Conservation (phyloP, 2,797 vertebrate species). For the Myotis myotis region DNA sequence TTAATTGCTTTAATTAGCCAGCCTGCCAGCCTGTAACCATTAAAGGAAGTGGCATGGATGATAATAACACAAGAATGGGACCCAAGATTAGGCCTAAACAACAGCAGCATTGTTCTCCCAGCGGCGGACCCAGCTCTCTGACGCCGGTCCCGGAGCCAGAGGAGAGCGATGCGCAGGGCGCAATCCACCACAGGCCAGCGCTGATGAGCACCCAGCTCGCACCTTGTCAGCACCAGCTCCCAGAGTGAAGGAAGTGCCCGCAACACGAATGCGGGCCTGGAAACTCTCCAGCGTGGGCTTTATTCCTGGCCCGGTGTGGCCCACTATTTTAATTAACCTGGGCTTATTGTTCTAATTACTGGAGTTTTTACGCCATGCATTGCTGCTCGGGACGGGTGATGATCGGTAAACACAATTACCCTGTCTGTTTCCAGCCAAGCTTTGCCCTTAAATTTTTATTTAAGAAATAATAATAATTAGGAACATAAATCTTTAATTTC, state of each 20-base stretch:
- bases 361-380: slow-evolving; percentile 60
- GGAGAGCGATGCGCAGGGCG: not conserved
- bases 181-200: not conserved
- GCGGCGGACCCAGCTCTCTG: not conserved
- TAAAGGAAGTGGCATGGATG: slow-evolving; percentile 36
- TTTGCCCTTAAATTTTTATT: slow-evolving; percentile 73
- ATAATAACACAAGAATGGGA: slow-evolving; percentile 54
- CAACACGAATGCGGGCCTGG: slow-evolving; percentile 56
- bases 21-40: slow-evolving; percentile 50
- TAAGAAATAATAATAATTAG: slow-evolving; percentile 78
- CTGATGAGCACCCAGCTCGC: not conserved
- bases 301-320: slow-evolving; percentile 68
- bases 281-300: slow-evolving; percentile 72
- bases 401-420: slow-evolving; percentile 73
- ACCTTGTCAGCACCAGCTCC: slow-evolving; percentile 59
- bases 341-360: slow-evolving; percentile 79
- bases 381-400: slow-evolving; percentile 33
- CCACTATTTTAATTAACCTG: slow-evolving; percentile 80
- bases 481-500: slow-evolving; percentile 75
- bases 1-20: slow-evolving; percentile 74
- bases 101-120: not conserved
- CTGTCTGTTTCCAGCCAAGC: slow-evolving; percentile 54
- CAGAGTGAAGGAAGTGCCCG: slow-evolving; percentile 58
- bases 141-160: not conserved
- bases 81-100: slow-evolving; percentile 45